Evolutionary conservation across 2,797 vertebrate species (phyloP).

Genomic region (Bucorvus abyssinicus): DNA sequence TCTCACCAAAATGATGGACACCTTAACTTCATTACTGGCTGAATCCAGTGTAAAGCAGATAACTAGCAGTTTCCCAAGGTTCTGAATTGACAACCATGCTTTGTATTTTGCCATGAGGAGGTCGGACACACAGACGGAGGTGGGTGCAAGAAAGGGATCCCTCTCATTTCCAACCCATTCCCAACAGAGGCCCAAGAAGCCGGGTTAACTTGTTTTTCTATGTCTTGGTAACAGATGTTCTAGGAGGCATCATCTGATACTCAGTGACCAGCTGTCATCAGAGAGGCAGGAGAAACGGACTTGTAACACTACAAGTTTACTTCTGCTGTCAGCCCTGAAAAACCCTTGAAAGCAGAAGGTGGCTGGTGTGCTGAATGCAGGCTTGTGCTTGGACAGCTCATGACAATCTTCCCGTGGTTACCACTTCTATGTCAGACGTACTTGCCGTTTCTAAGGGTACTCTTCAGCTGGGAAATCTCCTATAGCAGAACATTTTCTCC

Average conservation of each 20-base stretch:
- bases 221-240: background rate
- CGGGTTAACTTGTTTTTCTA: background rate
- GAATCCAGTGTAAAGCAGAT: background rate
- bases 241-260: background rate
- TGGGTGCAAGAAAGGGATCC: background rate
- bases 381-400: background rate
- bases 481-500: background rate
- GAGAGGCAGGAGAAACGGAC: background rate
- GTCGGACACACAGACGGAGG: background rate
- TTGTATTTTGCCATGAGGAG: background rate
- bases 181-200: background rate
- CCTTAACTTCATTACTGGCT: background rate
- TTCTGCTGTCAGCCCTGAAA: background rate
- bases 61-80: background rate
- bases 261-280: background rate
- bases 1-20: slow-evolving; percentile 12
- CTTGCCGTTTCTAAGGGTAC: background rate
- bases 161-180: background rate
- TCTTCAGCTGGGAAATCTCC: background rate
- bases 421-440: background rate
- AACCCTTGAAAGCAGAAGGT: background rate
- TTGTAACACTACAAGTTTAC: background rate
- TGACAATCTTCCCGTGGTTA: background rate
- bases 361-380: background rate
- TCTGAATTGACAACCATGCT: background rate